Evolutionary conservation across 2,888 invertebrate genomes (phyloP).

Genomic region (Cylindroiulus punctatus): DNA sequence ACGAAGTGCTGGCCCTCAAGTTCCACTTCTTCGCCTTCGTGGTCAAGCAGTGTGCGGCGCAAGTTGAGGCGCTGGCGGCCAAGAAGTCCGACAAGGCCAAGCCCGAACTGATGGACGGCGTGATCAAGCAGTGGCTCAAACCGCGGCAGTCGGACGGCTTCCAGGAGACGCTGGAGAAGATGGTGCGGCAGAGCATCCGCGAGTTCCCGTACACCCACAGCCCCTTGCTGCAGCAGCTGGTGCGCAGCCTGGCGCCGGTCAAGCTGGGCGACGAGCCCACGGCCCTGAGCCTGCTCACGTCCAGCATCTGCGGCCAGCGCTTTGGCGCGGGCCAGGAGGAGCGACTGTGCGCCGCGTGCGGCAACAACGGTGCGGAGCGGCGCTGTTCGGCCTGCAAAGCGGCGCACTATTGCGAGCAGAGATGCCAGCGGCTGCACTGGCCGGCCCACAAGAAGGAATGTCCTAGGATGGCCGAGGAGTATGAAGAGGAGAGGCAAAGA

Average conservation of each 20-base stretch:
- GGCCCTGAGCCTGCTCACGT: constrained; percentile 77
- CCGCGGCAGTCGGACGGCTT: constrained; percentile 70
- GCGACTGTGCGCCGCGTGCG: constrained; percentile 82
- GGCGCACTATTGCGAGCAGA: constrained; percentile 91
- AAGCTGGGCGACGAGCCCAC: constrained; percentile 77
- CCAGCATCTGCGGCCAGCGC: constrained; percentile 88
- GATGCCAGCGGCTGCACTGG: constrained; percentile 88
- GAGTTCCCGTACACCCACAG: constrained; percentile 92
- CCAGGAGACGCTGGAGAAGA: constrained; percentile 73
- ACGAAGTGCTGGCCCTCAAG: constrained; percentile 91
- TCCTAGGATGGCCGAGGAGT: constrained; percentile 53
- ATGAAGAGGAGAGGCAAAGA: background rate
- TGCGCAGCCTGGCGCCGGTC: constrained; percentile 70
- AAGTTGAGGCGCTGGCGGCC: background rate
- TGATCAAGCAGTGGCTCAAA: constrained; percentile 70
- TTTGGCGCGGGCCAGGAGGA: constrained; percentile 68
- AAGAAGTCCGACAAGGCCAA: background rate
- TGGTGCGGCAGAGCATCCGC: constrained; percentile 85
- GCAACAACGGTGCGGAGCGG: constrained; percentile 76
- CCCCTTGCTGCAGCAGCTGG: constrained; percentile 82
- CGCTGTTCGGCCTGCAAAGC: constrained; percentile 95
- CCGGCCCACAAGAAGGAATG: constrained; percentile 66
- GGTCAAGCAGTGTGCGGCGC: constrained; percentile 76
- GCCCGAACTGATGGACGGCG: constrained; percentile 16
- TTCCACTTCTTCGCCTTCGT: constrained; percentile 84